Evolutionary conservation across 2,797 vertebrate species (phyloP), one percentile per base, ranked within the genome.

Genomic region (Rhinella marina): DNA sequence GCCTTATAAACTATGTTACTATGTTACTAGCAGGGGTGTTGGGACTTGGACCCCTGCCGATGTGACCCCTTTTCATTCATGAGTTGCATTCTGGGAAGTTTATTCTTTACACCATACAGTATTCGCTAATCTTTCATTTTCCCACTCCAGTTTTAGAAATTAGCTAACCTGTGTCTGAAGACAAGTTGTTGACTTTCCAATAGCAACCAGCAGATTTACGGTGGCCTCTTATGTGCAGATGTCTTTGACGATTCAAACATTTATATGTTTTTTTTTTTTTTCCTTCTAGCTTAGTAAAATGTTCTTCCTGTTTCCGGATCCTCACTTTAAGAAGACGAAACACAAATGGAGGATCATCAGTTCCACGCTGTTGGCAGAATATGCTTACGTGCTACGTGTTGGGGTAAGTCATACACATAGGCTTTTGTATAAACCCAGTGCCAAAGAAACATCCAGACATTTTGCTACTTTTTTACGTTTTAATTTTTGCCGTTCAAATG

Each of bases 271-370:
- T 29, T 27, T 19, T 19, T n/a, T 75, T 32, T 73, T 62, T 64
- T 50, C 90, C 82, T 91, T 91, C 80, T 90, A 98, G 97, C 94
- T 98, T 90, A 95, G 95, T 88, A 98, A 98, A 95, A 97, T 98
- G 97, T 98, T 98, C 93, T 98, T 98, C 93, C 96, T 98, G 82
- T 98, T 98, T 90, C 97, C 97, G 27, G 97, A 98, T 92, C 97
- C 97, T 82, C 97, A 98, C 92, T 98, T 98, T 90, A 98, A 98
- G 93, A 97, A 97, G 92, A 98, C 97, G 0, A 98, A 98, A 86
- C 97, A 98, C 93, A 98, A 98, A 88, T 98, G 97, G 97, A 95
- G 97, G 92, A 98, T 98, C 91, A 97, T 98, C 90, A 98, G 97
- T 90, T 92, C 96, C 27, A 97, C 97, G 0, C 88, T 98, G 90